Evolutionary conservation across 2,797 vertebrate species (phyloP).

Genomic region (Pteronotus mesoamericanus): DNA sequence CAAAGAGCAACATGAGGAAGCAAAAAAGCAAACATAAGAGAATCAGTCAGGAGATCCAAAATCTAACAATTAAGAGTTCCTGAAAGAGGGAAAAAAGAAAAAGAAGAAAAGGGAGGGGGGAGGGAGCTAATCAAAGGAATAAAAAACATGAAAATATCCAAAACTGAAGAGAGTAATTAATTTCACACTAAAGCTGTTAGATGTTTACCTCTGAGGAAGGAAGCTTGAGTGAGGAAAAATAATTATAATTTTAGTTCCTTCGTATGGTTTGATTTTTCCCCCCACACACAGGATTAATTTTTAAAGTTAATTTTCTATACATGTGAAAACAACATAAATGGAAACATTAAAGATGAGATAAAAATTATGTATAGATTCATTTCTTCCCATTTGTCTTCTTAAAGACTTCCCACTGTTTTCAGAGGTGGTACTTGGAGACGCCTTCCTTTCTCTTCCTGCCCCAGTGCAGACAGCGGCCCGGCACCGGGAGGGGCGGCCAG

Average conservation of each 20-base stretch:
- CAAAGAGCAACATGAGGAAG: not conserved
- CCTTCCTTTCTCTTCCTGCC: not conserved
- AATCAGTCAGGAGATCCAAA: not conserved
- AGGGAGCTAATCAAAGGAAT: not conserved
- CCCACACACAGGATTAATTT: not conserved
- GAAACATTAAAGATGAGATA: not conserved
- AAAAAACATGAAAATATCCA: not conserved
- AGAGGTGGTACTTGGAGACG: not conserved
- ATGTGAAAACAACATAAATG: not conserved
- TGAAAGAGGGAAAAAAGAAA: not conserved
- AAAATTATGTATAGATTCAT: not conserved
- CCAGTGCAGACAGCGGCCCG: not conserved
- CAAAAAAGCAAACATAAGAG: not conserved
- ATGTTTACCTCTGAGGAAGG: not conserved
- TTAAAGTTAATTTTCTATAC: not conserved
- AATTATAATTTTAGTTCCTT: not conserved
- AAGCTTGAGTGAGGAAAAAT: not conserved
- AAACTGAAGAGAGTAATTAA: not conserved
- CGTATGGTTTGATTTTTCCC: not conserved
- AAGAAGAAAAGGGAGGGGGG: not conserved
- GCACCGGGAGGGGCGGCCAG: not conserved
- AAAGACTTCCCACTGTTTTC: not conserved
- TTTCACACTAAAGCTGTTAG: not conserved
- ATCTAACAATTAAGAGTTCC: not conserved
- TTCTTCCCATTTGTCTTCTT: not conserved